These are phyloP conservation scores for Gopherus flavomarginatus DNA, from an alignment of 2,113 vertebrate species.

Conservation along the genomic window DNA sequence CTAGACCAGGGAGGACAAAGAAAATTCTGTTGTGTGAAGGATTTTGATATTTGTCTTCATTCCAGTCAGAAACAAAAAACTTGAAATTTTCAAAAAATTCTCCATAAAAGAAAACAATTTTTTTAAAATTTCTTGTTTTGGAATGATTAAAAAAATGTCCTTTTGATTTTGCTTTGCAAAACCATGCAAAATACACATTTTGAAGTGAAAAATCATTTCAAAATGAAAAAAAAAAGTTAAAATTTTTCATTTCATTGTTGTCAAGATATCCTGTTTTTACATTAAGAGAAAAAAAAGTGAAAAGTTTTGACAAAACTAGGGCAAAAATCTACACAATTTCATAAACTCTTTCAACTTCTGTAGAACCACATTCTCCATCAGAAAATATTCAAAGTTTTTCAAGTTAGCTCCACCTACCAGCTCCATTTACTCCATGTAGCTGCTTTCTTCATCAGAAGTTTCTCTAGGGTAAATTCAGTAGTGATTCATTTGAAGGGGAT, in stretches of 20 bases:
- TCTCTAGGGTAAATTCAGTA: accelerated
- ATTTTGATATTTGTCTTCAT: neutral
- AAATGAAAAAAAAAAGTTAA: neutral
- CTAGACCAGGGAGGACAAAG: neutral
- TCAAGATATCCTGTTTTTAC: neutral
- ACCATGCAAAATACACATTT: neutral
- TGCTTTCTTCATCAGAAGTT: neutral
- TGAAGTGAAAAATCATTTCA: neutral
- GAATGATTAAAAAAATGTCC: too few relatives aligned
- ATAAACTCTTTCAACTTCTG: neutral
- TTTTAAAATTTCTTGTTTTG: neutral
- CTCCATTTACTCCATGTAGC: neutral
- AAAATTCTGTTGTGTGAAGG: neutral
- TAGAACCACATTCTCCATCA: accelerated
- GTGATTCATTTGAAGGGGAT: neutral
- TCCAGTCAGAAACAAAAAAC: constrained; percentile 15
- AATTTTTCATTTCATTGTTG: neutral
- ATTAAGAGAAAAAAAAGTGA: neutral
- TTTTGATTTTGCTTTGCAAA: too few relatives aligned
- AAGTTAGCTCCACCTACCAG: neutral
- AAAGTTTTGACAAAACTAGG: neutral
- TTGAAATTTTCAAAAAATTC: neutral
- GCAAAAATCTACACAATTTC: neutral
- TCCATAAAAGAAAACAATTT: neutral
- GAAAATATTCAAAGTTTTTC: neutral